Conservation (phyloP, 92 coral and sea anemone species). For the Heliopora coerulea region DNA sequence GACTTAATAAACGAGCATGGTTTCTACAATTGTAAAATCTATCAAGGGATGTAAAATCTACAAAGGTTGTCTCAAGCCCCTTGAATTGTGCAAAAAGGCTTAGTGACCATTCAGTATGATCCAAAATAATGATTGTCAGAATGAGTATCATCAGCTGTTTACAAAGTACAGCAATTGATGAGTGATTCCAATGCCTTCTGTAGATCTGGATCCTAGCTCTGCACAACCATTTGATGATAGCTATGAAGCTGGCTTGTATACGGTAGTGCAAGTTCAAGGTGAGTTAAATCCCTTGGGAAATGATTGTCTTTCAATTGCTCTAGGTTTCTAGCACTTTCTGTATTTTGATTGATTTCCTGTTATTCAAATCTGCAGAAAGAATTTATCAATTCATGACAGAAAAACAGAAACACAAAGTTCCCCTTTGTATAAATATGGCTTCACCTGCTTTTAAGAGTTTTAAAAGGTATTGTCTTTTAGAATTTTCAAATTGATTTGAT, state of each 20-base stretch:
- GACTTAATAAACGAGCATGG: too few species aligned
- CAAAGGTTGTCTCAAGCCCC: too few species aligned
- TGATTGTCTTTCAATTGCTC: too few species aligned
- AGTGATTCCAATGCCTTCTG: neutral
- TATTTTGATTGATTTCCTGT: too few species aligned
- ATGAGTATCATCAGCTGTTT: too few species aligned
- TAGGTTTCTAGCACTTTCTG: too few species aligned
- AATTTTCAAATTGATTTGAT: too few species aligned
- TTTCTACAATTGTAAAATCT: too few species aligned
- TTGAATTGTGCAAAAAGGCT: too few species aligned
- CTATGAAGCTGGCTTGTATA: constrained; percentile 77
- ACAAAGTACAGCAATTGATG: neutral
- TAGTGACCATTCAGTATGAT: too few species aligned
- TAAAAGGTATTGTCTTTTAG: constrained; percentile 69
- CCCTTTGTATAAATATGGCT: constrained; percentile 92
- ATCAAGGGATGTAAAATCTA: too few species aligned
- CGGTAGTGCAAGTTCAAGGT: constrained; percentile 84
- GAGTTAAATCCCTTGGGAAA: neutral
- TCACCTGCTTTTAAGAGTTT: constrained; percentile 98
- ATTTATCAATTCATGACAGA: constrained; percentile 86
- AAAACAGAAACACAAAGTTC: constrained; percentile 80
- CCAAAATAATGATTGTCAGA: too few species aligned
- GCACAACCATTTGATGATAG: constrained; percentile 90
- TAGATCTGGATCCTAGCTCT: constrained; percentile 89
- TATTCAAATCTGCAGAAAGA: constrained; percentile 61